Evolutionary conservation across 2,797 vertebrate species (phyloP), one percentile per base, ranked within the genome.

Genomic region (Salarias fasciatus): DNA sequence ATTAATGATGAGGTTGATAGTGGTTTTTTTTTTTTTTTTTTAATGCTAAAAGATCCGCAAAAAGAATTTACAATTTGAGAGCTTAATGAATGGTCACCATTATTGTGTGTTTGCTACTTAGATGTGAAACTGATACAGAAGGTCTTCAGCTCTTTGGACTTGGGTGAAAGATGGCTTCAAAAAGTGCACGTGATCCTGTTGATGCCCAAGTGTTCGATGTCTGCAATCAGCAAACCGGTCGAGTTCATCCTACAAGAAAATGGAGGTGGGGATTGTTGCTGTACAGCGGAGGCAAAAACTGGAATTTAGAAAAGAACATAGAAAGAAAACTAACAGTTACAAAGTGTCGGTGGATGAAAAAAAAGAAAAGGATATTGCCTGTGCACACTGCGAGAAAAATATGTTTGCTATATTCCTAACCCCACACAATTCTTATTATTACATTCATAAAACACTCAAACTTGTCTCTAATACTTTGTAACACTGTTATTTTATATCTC

Each of bases 211-310:
- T 96, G 95, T 74, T 98, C 96, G 38, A 79, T 91, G 63, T 92
- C 95, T 48, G 96, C 94, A 29, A 81, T 94, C 77, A 93, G 93
- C 75, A 94, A 96, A 75, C 95, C 95, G 7, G 80, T 96, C 8
- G 94, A 97, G 47, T 95, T 96, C 72, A 92, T 97, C 78, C 83
- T 96, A 80, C 92, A 86, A 83, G 95, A 97, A 72, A 87, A 92
- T 1, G 84, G 92, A 95, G 95, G 96, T 96, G 41, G 11, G 33
- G 9, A 35, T 35, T 9, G 9, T 35, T 35, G 33, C 9, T n/a
- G n/a, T 18, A 46, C 11, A 57, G 9, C 41, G 6, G 11, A 12
- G 12, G 38, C n/a, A 15, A 14, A 28, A 45, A 45, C 18, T 46
- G 41, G 42, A 6, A 40, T 42, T 53, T 2, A 33, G 6, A 53